Evolutionary conservation across 2,113 vertebrate genomes (phyloP).

Genomic region (Sphaerodactylus townsendi): DNA sequence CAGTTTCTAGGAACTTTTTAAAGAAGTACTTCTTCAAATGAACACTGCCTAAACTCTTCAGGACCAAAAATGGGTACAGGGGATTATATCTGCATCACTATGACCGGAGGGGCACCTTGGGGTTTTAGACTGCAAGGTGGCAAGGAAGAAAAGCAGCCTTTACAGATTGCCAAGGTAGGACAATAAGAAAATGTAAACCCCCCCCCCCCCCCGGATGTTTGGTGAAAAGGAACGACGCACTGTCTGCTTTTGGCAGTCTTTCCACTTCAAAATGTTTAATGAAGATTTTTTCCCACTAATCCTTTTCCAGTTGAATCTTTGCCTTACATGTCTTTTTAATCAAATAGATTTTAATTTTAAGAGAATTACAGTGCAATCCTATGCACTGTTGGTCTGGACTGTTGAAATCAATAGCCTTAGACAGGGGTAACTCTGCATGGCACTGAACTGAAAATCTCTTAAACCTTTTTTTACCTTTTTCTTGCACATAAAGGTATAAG

Average conservation of each 20-base stretch:
- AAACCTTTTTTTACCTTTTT: neutral
- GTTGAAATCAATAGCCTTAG: too few relatives aligned
- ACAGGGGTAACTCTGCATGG: too few relatives aligned
- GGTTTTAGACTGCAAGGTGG: slow-evolving; percentile 89
- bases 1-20: slow-evolving; percentile 32
- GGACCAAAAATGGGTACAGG: slow-evolving; percentile 86
- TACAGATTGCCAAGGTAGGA: slow-evolving; percentile 90
- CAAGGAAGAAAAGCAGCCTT: slow-evolving; percentile 81
- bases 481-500: neutral
- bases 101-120: slow-evolving; percentile 92
- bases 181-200: neutral
- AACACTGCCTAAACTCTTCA: slow-evolving; percentile 55
- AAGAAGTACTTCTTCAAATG: slow-evolving; percentile 39
- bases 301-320: neutral
- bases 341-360: neutral
- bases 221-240: neutral
- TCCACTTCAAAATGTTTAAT: neutral
- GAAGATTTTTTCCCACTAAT: neutral
- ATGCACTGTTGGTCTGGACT: too few relatives aligned
- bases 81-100: slow-evolving; percentile 90
- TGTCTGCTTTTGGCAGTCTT: neutral
- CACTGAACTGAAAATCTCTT: neutral
- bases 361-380: neutral
- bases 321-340: neutral
- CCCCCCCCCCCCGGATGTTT: neutral